Percentiles rank a stretch among this genome's conserved stretches.
phyloP scores from a whole-genome alignment of 2,888 invertebrate species.

The Lampropteryx suffumata region DNA sequence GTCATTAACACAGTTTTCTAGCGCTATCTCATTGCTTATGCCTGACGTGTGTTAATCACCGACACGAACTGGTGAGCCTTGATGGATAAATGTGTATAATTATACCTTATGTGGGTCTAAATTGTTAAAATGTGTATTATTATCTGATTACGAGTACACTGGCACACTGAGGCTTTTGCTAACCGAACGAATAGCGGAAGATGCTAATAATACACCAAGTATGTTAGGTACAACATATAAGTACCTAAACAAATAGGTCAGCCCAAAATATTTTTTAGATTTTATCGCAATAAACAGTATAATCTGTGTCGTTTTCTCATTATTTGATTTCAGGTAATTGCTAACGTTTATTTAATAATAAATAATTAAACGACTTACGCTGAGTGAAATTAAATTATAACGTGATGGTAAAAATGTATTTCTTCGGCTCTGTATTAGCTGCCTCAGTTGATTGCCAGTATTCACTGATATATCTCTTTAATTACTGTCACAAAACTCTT shows the following conservation, averaged over 20 bases:
- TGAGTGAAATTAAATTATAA: slow-evolving; percentile 23
- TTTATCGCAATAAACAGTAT: background rate
- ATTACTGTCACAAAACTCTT: slow-evolving; percentile 41
- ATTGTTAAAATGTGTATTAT: slow-evolving; percentile 8
- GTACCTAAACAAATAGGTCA: too few relatives aligned
- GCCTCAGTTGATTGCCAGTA: slow-evolving; percentile 30
- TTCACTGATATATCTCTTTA: slow-evolving; percentile 37
- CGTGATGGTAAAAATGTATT: slow-evolving; percentile 18
- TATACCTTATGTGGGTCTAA: slow-evolving; percentile 8
- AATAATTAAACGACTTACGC: slow-evolving; percentile 27
- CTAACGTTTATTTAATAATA: background rate
- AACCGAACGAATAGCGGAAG: too few relatives aligned
- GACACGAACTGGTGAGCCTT: slow-evolving; percentile 24
- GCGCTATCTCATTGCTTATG: slow-evolving; percentile 27
- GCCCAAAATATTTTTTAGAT: too few relatives aligned
- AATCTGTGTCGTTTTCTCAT: too few relatives aligned
- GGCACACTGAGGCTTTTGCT: too few relatives aligned
- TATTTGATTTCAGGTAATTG: too few relatives aligned
- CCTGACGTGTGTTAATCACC: slow-evolving; percentile 28
- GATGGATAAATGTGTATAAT: slow-evolving; percentile 8
- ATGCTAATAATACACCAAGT: too few relatives aligned
- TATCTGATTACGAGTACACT: slow-evolving; percentile 2
- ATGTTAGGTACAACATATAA: too few relatives aligned
- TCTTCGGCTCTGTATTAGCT: slow-evolving; percentile 34
- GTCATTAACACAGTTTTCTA: slow-evolving; percentile 47